Base-by-base conservation (phyloP, 2,888 invertebrate genomes). In the Coremacera marginata region DNA sequence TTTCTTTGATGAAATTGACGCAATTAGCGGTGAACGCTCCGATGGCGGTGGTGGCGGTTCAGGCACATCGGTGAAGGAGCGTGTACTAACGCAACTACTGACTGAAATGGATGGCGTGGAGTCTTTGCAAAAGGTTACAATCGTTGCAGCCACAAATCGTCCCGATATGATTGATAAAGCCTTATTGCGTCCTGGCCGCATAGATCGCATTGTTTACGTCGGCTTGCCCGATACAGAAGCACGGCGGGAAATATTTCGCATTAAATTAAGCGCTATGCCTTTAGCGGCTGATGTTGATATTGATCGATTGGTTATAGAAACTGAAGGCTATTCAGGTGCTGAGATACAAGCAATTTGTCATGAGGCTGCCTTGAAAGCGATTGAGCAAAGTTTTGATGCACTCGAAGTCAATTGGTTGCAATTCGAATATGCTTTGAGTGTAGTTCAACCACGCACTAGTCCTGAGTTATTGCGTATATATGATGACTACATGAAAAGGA, bases 1-100 rank as follows among this genome's bases (percentile, higher is more conserved):
- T 82, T 99, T 99, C 90, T 98, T 99, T 87, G 99, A 99, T 89
- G 99, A 99, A 91, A 95, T 99, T 87, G 99, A 99, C 89, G 98
- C 98, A 0, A 91, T 99, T 44, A 96, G 96, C 3, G 94, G 95
- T 0, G 95, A 96, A 86, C 91, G 98, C 82, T 91, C 92, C 0
- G 84, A 84, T 8, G 91, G 91, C 9, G 78, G 79, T 25, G 78
- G 83, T 2, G 92, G 93, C 52, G 77, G 83, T n/a, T 83, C 83
- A 0, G 77, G 83, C 1, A 93, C 93, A 9, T 94, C 94, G 52
- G 98, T 98, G 0, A 95, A 96, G 82, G 98, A 98, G 87, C 91
- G 98, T 80, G 98, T 99, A 0, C 89, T 99, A 51, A 95, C 97
- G 0, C 97, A 98, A 88, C 91, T 99, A 11, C 90, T 99, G 16